These are phyloP conservation scores for Sarcophaga subvicina DNA, from an alignment of 2,888 invertebrate genomes.

Conservation along the genomic window DNA sequence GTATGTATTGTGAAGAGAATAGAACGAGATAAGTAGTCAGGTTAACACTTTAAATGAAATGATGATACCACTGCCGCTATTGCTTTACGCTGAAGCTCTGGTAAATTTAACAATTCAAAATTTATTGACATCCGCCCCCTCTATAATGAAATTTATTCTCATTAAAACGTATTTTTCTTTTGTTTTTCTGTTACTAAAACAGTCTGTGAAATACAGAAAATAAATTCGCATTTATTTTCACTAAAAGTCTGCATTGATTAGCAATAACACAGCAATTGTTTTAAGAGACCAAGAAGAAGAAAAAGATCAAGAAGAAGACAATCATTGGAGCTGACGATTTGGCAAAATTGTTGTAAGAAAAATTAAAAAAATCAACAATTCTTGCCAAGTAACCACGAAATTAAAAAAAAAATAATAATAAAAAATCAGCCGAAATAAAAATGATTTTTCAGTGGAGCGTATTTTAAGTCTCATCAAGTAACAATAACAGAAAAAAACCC, in stretches of 20 bases:
- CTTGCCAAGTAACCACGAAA: slow-evolving; percentile 18
- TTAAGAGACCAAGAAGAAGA: neutral
- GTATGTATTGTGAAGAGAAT: neutral
- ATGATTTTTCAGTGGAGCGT: slow-evolving; percentile 45
- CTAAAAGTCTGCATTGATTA: slow-evolving; percentile 44
- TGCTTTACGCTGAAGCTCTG: slow-evolving; percentile 55
- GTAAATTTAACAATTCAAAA: slow-evolving; percentile 69
- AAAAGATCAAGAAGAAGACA: slow-evolving; percentile 10
- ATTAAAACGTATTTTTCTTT: neutral
- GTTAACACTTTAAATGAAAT: slow-evolving; percentile 58
- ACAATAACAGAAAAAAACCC: slow-evolving; percentile 53
- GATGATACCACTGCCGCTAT: neutral
- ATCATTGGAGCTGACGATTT: slow-evolving; percentile 6
- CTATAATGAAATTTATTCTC: slow-evolving; percentile 27
- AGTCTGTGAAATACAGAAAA: slow-evolving; percentile 17
- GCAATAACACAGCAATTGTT: slow-evolving; percentile 5
- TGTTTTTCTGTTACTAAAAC: neutral
- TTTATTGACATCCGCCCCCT: slow-evolving; percentile 77
- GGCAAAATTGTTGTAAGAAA: slow-evolving; percentile 33
- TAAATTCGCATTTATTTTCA: slow-evolving; percentile 47
- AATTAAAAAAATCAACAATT: slow-evolving; percentile 51
- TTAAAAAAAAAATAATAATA: neutral
- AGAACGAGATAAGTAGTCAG: slow-evolving; percentile 51
- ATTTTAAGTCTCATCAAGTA: slow-evolving; percentile 62
- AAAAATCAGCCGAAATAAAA: slow-evolving; percentile 13